A percentile compares a stretch with the other conserved stretches of the same genome.
These are phyloP conservation scores for Drosophila lutescens DNA, from an alignment of 2,888 invertebrate species.

Conservation along the genomic window DNA sequence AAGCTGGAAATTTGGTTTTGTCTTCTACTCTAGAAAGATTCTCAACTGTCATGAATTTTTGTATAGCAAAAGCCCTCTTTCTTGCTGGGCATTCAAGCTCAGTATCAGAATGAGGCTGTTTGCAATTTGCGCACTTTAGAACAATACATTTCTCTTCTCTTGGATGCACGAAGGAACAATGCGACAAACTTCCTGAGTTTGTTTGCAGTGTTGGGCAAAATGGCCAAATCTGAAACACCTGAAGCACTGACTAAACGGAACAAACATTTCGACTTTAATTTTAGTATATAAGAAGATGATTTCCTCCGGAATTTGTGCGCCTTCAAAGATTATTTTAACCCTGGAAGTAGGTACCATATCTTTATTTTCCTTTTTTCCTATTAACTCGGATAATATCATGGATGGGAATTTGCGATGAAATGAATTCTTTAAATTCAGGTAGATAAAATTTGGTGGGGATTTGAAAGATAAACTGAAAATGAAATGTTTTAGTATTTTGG, in stretches of 20 bases:
- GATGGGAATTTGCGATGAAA: conserved; percentile 3
- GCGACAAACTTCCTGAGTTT: background rate
- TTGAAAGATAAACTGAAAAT: background rate
- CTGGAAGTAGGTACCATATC: background rate
- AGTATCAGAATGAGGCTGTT: background rate
- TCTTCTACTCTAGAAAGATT: background rate
- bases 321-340: background rate
- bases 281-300: background rate
- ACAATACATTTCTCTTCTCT: too few species aligned
- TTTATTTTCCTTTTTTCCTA: background rate
- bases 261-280: background rate
- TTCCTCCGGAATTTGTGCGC: background rate
- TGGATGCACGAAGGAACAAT: background rate
- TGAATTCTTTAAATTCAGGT: conserved; percentile 1
- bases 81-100: background rate
- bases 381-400: background rate
- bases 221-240: background rate
- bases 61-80: background rate
- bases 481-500: conserved; percentile 1
- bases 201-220: conserved; percentile 3
- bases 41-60: background rate
- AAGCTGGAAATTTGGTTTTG: background rate
- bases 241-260: conserved; percentile 1
- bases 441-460: conserved; percentile 1
- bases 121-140: background rate